phyloP scores from a whole-genome alignment of 2,113 vertebrate species.

The Steatornis caripensis region DNA sequence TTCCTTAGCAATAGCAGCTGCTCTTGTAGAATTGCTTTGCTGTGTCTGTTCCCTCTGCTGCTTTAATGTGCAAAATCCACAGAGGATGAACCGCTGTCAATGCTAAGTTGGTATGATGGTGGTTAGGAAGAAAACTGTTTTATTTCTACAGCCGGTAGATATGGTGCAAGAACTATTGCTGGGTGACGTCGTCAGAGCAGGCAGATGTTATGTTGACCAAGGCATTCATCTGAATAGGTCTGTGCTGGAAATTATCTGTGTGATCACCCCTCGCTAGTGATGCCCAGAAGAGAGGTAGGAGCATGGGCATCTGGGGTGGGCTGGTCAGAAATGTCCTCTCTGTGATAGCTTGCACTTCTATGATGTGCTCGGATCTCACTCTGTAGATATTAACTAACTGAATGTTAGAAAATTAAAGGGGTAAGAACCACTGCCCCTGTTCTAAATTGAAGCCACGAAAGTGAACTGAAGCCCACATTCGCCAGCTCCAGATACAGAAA shows the following conservation, averaged over 20 bases:
- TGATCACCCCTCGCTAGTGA: not conserved
- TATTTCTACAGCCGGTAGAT: not conserved
- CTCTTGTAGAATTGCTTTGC: not conserved
- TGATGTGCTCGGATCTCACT: rapidly evolving
- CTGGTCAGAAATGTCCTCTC: not conserved
- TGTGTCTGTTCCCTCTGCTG: not conserved
- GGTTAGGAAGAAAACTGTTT: not conserved
- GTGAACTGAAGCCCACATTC: not conserved
- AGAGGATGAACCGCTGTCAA: not conserved
- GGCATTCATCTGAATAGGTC: not conserved
- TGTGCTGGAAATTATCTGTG: not conserved
- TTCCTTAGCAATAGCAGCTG: not conserved
- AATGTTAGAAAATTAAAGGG: not conserved
- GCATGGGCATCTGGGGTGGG: rapidly evolving
- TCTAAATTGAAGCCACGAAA: not conserved
- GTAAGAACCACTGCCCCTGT: not conserved
- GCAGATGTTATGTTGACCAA: not conserved
- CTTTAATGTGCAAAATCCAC: not conserved
- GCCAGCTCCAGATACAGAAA: not conserved
- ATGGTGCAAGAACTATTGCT: not conserved
- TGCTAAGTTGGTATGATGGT: not conserved
- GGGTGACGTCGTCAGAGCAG: not conserved
- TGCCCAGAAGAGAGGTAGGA: not conserved
- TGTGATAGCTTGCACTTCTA: not conserved
- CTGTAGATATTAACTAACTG: not conserved